Percentiles rank a stretch among this genome's conserved stretches.
These are phyloP conservation scores for Callocephalon fimbriatum DNA, from an alignment of 2,113 vertebrate genomes.

Conservation along the genomic window DNA sequence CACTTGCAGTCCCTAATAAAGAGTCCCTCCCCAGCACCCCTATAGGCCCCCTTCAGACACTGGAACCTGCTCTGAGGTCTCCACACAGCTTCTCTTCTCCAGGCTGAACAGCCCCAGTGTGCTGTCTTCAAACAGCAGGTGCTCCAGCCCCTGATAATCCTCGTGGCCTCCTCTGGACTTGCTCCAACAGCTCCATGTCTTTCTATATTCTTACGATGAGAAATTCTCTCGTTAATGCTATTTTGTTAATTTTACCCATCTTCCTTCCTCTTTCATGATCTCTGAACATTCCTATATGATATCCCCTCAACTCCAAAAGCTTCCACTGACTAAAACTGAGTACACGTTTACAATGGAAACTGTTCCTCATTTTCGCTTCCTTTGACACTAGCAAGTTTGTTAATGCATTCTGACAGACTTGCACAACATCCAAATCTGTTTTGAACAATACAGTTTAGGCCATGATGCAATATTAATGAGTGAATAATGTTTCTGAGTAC, in stretches of 20 bases:
- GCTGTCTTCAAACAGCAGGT: fast-evolving
- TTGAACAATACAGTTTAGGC: conserved; percentile 83
- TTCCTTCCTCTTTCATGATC: background rate
- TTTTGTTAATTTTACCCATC: background rate
- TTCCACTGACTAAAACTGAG: background rate
- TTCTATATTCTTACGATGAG: background rate
- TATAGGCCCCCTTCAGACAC: background rate
- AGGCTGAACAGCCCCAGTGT: background rate
- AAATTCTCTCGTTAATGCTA: background rate
- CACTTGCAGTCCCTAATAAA: no score
- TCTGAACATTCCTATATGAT: background rate
- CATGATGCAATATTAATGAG: conserved; percentile 87
- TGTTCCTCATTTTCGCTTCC: conserved; percentile 41
- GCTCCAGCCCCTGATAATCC: background rate
- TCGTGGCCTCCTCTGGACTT: background rate
- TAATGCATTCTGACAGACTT: conserved; percentile 73
- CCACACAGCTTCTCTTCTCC: background rate
- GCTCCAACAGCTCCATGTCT: background rate
- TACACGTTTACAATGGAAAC: background rate
- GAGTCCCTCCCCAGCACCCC: no score
- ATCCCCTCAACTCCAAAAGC: background rate
- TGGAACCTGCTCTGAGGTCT: background rate
- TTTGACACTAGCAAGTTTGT: conserved; percentile 54
- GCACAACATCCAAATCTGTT: conserved; percentile 70
- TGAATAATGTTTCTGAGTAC: conserved; percentile 80